These are phyloP conservation scores for Meteorus colon DNA, from an alignment of 2,888 invertebrate genomes.

Conservation along the genomic window DNA sequence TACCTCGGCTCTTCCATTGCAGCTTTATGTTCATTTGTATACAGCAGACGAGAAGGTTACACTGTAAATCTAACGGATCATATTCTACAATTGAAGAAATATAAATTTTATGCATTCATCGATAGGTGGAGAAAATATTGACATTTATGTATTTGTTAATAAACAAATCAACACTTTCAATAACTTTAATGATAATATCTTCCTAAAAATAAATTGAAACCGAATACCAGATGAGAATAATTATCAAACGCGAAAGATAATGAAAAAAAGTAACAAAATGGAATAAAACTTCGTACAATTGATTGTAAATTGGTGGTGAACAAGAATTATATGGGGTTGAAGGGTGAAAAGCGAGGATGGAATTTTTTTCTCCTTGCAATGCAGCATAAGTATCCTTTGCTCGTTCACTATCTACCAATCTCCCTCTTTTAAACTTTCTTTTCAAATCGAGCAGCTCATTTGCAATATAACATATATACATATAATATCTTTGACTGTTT, in stretches of 20 bases:
- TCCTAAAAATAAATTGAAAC: too few species aligned
- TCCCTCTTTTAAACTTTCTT: slow-evolving; percentile 63
- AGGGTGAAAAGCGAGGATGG: not conserved
- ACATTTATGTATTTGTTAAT: too few species aligned
- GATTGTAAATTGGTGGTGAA: slow-evolving; percentile 1
- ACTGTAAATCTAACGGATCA: not conserved
- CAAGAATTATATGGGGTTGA: slow-evolving; percentile 6
- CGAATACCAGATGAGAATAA: not conserved
- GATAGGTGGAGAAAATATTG: too few species aligned
- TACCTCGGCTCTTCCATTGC: slow-evolving; percentile 47
- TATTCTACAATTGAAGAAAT: not conserved
- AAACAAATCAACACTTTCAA: too few species aligned
- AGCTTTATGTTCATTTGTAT: not conserved
- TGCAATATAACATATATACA: slow-evolving; percentile 39
- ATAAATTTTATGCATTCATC: too few species aligned
- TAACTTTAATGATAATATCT: too few species aligned
- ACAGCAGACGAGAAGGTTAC: not conserved
- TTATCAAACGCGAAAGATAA: not conserved
- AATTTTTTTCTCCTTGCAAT: not conserved
- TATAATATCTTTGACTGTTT: slow-evolving; percentile 28
- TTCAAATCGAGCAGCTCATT: slow-evolving; percentile 62
- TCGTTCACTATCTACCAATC: slow-evolving; percentile 10
- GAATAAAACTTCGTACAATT: not conserved
- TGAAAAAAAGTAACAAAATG: not conserved
- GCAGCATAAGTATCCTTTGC: not conserved